Base-by-base conservation (phyloP, 2,888 invertebrate genomes). In the Phengaris arion region DNA sequence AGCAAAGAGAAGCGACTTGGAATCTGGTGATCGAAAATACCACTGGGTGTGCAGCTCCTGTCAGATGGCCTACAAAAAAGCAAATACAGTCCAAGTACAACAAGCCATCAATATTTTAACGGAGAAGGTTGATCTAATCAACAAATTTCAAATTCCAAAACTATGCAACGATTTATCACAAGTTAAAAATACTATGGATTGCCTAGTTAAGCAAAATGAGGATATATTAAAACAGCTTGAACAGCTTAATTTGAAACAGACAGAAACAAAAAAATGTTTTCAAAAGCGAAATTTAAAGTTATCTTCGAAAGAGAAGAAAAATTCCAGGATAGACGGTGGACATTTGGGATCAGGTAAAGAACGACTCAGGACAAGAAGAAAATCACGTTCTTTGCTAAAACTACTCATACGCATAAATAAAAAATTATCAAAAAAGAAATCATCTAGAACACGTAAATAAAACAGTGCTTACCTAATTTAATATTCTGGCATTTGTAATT, bases 111-210 rank as follows among this genome's bases (percentile, higher is more conserved):
- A 79, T 46, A 79, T 79, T 5, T 80, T 91, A 12, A 83, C 84
- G 22, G 89, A 89, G 76, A 91, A 91, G 81, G 85, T 92, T 77
- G 90, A 91, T 77, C 78, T 89, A 2, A 85, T 91, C 0, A 90
- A 88, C 78, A 91, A 90, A 83, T 85, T 90, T 74, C 91, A 92
- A 79, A 78, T 92, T 46, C 90, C 91, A 0, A 90, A 88, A 80
- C 74, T 92, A 70, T 87, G 85, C 76, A 85, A 82, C 68, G 91
- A 91, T 74, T 78, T 92, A 69, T 77, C 83, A 6, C 83, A 87
- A 15, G 80, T 92, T 9, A 91, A 88, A 83, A 77, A 78, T 15
- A 79, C 84, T 2, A 82, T 88, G 4, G 87, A 90, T 68, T 83
- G 82, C 15, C 85, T 92, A 57, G 79, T 81, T 2, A 85, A 85